Base-by-base conservation (phyloP, 1,140 invertebrate species). In the Dreissena polymorpha region DNA sequence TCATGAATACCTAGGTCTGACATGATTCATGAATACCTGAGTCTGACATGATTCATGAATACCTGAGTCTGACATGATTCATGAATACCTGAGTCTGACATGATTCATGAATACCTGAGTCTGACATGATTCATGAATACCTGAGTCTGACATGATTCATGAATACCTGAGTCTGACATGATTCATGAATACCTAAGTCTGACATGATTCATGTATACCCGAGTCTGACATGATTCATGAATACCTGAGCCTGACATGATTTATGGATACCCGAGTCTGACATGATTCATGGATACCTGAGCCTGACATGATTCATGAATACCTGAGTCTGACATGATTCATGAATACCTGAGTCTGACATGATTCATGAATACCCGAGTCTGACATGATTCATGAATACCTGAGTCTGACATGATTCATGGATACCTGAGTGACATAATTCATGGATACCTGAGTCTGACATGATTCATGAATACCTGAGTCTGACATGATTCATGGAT, bases 381-480 rank as follows among this genome's bases (percentile, higher is more conserved):
- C 8, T 39, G 39, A 39, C 39, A 39, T 39, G 39, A 39, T 39
- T 39, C 39, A 39, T 39, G 39, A 39, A 91, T 93, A 98, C 97
- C 97, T 94, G 96, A 96, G n/a, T n/a, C 8, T 39, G 39, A 39
- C 39, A 39, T 39, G 39, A 39, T 39, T 39, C 39, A 39, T 39
- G 39, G 8, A 91, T 93, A 98, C 97, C 97, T 94, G 96, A 96
- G 94, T 99, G 98, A n/a, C n/a, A n/a, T n/a, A n/a, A n/a, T n/a
- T n/a, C n/a, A n/a, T n/a, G n/a, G n/a, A n/a, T n/a, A n/a, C n/a
- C n/a, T n/a, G n/a, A n/a, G n/a, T n/a, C 8, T 39, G 39, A 39
- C 39, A 39, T 39, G 39, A 39, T 39, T 39, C 39, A 39, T 39
- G 39, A 39, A 91, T 93, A 98, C 97, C 97, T 94, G 96, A 96